Evolutionary conservation across 2,888 invertebrate species (phyloP).

Genomic region (Muschampia plurimacula): DNA sequence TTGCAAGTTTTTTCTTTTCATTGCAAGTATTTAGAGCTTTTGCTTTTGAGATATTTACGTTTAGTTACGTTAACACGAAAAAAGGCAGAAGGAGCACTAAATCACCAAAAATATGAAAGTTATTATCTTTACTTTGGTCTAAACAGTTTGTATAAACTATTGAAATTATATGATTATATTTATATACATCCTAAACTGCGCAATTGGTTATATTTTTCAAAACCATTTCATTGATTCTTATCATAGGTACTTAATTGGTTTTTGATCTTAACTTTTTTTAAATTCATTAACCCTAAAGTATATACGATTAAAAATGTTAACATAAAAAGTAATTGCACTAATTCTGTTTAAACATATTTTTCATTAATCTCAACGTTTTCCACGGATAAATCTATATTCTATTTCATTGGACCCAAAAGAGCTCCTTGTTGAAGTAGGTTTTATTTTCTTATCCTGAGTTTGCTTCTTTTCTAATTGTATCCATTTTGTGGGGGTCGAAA

Average conservation of each 20-base stretch:
- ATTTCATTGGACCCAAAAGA: constrained; percentile 6
- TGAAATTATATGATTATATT: not conserved
- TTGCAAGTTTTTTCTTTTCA: constrained; percentile 60
- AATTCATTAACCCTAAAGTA: not conserved
- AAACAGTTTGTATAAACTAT: not conserved
- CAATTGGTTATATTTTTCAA: not conserved
- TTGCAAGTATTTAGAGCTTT: constrained; percentile 60
- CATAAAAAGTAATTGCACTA: too few species aligned
- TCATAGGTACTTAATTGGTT: not conserved
- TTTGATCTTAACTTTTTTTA: not conserved
- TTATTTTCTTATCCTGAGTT: constrained; percentile 52
- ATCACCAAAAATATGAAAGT: not conserved
- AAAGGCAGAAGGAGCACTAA: constrained; percentile 31
- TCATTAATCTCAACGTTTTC: not conserved
- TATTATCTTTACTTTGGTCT: not conserved
- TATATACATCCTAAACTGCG: not conserved
- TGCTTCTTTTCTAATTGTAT: constrained; percentile 75
- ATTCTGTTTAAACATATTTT: too few species aligned
- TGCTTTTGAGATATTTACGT: constrained; percentile 52
- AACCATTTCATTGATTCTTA: not conserved
- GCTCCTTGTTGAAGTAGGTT: constrained; percentile 56
- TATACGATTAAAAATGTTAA: too few species aligned
- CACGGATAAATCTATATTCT: not conserved
- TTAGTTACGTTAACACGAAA: constrained; percentile 1
- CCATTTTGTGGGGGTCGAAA: constrained; percentile 73